These are phyloP conservation scores for Ecdyonurus torrentis DNA, from an alignment of 2,888 invertebrate species.

Conservation along the genomic window DNA sequence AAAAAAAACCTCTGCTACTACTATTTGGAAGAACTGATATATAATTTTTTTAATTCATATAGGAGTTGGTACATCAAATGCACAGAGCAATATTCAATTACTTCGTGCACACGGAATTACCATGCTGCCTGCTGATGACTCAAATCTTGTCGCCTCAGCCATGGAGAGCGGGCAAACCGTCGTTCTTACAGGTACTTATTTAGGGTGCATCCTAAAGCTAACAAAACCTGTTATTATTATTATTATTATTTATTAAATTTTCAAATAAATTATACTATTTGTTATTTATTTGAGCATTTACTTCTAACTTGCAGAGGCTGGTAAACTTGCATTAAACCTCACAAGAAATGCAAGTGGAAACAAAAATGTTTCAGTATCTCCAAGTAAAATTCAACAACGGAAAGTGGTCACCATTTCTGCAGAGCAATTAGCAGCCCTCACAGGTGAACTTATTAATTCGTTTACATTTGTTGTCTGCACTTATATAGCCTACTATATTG, in stretches of 20 bases:
- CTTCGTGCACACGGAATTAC: slow-evolving; percentile 74
- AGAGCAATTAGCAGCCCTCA: slow-evolving; percentile 30
- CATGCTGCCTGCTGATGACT: slow-evolving; percentile 64
- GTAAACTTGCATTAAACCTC: slow-evolving; percentile 52
- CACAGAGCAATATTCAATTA: slow-evolving; percentile 34
- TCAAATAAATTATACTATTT: background rate
- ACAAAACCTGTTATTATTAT: background rate
- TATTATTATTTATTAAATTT: background rate
- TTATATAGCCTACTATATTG: too few species aligned
- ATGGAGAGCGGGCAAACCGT: slow-evolving; percentile 75
- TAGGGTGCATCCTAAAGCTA: background rate
- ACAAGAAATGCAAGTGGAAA: slow-evolving; percentile 26
- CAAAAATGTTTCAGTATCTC: slow-evolving; percentile 6
- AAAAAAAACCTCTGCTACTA: too few species aligned
- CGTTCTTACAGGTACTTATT: slow-evolving; percentile 39
- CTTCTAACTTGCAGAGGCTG: slow-evolving; percentile 39
- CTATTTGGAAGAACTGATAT: too few species aligned
- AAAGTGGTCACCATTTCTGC: slow-evolving; percentile 36
- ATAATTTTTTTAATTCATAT: too few species aligned
- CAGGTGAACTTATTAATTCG: too few species aligned
- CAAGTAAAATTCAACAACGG: slow-evolving; percentile 19
- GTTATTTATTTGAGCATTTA: background rate
- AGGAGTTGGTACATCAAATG: background rate
- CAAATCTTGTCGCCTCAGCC: slow-evolving; percentile 55
- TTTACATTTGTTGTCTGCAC: too few species aligned